Conservation (phyloP, 2,797 vertebrate genomes). For the Spondyliosoma cantharus region DNA sequence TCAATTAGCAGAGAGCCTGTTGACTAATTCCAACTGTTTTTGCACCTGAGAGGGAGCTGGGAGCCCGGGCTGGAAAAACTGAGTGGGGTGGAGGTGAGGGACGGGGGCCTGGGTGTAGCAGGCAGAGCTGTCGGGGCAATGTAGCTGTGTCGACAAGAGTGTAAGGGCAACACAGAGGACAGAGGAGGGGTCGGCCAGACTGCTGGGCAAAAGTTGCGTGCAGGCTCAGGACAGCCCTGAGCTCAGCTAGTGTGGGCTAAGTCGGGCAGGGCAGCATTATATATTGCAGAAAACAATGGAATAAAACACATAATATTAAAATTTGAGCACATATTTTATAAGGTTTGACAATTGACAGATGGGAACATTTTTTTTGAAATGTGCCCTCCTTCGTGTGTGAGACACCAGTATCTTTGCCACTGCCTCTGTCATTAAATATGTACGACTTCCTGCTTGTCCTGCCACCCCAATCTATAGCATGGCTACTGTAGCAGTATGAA, state of each 20-base stretch:
- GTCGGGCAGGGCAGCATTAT: background rate
- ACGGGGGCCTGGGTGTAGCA: slow-evolving; percentile 70
- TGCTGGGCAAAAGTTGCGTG: slow-evolving; percentile 41
- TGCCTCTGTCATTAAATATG: slow-evolving; percentile 69
- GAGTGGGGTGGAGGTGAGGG: slow-evolving; percentile 80
- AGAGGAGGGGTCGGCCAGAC: slow-evolving; percentile 65
- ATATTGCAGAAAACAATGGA: slow-evolving; percentile 1
- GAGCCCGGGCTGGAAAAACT: slow-evolving; percentile 85
- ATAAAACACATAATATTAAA: background rate
- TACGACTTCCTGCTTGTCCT: slow-evolving; percentile 60
- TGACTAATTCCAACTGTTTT: slow-evolving; percentile 89
- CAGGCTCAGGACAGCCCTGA: slow-evolving; percentile 25
- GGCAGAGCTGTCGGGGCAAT: slow-evolving; percentile 73
- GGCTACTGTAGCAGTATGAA: slow-evolving; percentile 66
- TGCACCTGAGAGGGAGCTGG: slow-evolving; percentile 85
- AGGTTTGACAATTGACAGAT: background rate
- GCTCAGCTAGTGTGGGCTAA: slow-evolving; percentile 4
- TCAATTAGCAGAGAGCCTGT: slow-evolving; percentile 85
- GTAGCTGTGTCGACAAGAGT: slow-evolving; percentile 78
- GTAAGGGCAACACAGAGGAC: slow-evolving; percentile 75
- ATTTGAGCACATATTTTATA: background rate
- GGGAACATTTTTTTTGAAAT: slow-evolving; percentile 10
- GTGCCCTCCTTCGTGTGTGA: slow-evolving; percentile 22
- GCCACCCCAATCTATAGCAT: slow-evolving; percentile 58
- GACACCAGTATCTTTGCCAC: slow-evolving; percentile 52